phyloP scores from a whole-genome alignment of 2,888 invertebrate genomes.

The Petrophora chlorosata region DNA sequence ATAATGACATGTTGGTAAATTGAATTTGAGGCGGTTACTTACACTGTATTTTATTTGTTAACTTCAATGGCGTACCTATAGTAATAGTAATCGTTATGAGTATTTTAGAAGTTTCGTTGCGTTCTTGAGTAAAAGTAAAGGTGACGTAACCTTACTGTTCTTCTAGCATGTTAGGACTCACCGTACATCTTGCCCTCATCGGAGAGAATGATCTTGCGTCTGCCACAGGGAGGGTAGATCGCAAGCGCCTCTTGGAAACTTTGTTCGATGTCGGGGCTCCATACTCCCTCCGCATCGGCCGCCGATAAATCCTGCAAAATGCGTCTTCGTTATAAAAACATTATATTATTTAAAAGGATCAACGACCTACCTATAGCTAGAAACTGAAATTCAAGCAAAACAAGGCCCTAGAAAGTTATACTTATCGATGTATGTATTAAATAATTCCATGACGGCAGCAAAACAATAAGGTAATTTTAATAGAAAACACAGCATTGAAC shows the following conservation, averaged over 20 bases:
- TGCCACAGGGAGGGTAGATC: conserved; percentile 99
- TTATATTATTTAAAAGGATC: not conserved
- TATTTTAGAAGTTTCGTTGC: too few relatives aligned
- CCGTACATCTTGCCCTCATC: conserved; percentile 99
- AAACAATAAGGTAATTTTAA: conserved; percentile 11
- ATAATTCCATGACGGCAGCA: not conserved
- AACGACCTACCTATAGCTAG: too few relatives aligned
- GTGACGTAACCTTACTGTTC: too few relatives aligned
- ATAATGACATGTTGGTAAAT: conserved; percentile 1
- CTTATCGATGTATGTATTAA: too few relatives aligned
- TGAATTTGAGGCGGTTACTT: not conserved
- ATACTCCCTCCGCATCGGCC: conserved; percentile 99
- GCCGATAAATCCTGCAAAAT: conserved; percentile 93
- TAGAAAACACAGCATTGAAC: conserved; percentile 43
- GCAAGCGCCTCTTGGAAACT: conserved; percentile 99
- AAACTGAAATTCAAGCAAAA: too few relatives aligned
- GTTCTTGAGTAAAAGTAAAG: too few relatives aligned
- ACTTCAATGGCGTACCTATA: too few relatives aligned
- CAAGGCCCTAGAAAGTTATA: too few relatives aligned
- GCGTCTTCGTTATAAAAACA: conserved; percentile 11
- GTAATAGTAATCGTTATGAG: too few relatives aligned
- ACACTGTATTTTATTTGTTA: too few relatives aligned
- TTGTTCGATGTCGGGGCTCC: conserved; percentile 99
- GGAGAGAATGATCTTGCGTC: conserved; percentile 99
- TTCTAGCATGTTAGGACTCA: conserved; percentile 86